phyloP scores from a whole-genome alignment of 2,113 vertebrate species.

The Corapipo altera region DNA sequence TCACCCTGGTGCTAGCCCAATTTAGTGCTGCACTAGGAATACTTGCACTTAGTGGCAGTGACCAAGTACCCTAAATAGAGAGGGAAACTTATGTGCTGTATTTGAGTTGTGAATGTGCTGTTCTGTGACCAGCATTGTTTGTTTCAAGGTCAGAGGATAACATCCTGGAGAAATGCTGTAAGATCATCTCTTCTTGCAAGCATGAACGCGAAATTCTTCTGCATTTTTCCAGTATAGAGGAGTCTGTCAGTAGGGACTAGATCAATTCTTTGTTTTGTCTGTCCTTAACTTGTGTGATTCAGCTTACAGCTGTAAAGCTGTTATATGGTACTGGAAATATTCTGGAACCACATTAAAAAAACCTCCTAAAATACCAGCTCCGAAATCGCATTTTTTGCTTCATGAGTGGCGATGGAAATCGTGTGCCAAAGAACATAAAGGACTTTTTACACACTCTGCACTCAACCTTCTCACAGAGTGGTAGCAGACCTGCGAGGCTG shows the following conservation, averaged over 20 bases:
- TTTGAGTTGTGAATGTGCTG: background rate
- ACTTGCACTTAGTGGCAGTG: background rate
- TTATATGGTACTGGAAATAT: background rate
- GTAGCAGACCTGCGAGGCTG: background rate
- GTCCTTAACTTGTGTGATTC: background rate
- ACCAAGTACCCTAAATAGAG: background rate
- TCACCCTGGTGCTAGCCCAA: background rate
- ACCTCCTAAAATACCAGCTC: background rate
- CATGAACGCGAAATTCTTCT: background rate
- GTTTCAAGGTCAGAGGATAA: background rate
- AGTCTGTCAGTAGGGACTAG: background rate
- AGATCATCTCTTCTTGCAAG: background rate
- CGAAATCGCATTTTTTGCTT: background rate
- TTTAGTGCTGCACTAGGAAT: background rate
- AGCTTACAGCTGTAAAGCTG: background rate
- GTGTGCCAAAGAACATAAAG: background rate
- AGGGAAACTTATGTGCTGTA: background rate
- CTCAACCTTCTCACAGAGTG: background rate
- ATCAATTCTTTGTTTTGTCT: background rate
- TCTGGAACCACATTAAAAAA: background rate
- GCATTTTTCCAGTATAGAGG: background rate
- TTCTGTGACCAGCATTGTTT: background rate
- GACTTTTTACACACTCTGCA: background rate
- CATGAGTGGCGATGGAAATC: background rate
- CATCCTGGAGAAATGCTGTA: background rate